Conservation (phyloP, 2,888 invertebrate genomes). For the Thyatira batis region DNA sequence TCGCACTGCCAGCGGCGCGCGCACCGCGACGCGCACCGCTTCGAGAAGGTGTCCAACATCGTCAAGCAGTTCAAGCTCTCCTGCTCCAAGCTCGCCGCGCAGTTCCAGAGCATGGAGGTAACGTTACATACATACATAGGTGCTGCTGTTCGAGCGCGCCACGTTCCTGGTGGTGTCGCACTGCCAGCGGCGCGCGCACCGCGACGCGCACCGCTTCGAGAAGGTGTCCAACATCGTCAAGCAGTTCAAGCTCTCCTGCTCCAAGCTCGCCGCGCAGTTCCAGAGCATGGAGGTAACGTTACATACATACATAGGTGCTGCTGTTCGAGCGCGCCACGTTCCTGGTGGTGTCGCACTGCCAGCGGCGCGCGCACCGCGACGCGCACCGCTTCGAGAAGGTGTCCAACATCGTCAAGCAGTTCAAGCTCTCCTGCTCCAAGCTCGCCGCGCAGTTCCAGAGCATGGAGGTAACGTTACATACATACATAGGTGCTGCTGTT, state of each 20-base stretch:
- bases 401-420: constrained; percentile 99
- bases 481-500: constrained; percentile 96
- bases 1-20: constrained; percentile 96
- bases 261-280: too few relatives aligned
- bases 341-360: constrained; percentile 98
- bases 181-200: too few relatives aligned
- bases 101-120: constrained; percentile 99
- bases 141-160: too few relatives aligned
- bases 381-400: constrained; percentile 99
- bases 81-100: constrained; percentile 97
- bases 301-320: too few relatives aligned
- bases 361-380: constrained; percentile 95
- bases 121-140: too few relatives aligned
- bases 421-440: constrained; percentile 98
- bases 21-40: constrained; percentile 97
- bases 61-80: constrained; percentile 99
- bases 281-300: too few relatives aligned
- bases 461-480: constrained; percentile 99
- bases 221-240: too few relatives aligned
- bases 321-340: constrained; percentile 99
- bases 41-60: constrained; percentile 99
- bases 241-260: too few relatives aligned
- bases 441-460: constrained; percentile 99
- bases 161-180: too few relatives aligned
- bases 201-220: too few relatives aligned